These are phyloP conservation scores for Cheiracanthium punctorium DNA, from an alignment of 2,888 invertebrate species.

Conservation along the genomic window DNA sequence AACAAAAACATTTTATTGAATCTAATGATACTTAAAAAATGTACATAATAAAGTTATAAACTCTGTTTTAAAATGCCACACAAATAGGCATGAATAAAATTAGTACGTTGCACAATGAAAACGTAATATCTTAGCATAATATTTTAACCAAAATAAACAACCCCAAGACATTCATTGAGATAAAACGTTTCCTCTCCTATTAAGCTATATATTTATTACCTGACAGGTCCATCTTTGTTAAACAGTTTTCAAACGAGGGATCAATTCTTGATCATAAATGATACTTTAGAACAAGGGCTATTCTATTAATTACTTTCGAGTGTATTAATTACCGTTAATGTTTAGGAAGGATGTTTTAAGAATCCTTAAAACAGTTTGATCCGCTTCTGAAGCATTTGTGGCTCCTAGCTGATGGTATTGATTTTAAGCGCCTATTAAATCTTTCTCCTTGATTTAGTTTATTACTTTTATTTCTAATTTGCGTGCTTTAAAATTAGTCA, in stretches of 20 bases:
- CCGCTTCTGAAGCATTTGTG: neutral
- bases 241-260: neutral
- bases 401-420: neutral
- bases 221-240: too few species aligned
- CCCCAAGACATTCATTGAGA: too few species aligned
- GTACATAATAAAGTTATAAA: too few species aligned
- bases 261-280: neutral
- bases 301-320: neutral
- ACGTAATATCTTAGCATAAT: too few species aligned
- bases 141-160: too few species aligned
- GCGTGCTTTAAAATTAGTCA: slow-evolving; percentile 2
- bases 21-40: too few species aligned
- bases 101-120: too few species aligned
- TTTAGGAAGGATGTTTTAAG: neutral
- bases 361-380: neutral
- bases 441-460: neutral
- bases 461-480: slow-evolving; percentile 6
- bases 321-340: neutral
- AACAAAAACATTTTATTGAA: too few species aligned
- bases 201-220: too few species aligned
- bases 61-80: too few species aligned
- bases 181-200: too few species aligned
- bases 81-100: too few species aligned
- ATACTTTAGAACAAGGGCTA: neutral
- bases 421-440: neutral